Conservation (phyloP, 2,113 vertebrate genomes). For the Caracal caracal region DNA sequence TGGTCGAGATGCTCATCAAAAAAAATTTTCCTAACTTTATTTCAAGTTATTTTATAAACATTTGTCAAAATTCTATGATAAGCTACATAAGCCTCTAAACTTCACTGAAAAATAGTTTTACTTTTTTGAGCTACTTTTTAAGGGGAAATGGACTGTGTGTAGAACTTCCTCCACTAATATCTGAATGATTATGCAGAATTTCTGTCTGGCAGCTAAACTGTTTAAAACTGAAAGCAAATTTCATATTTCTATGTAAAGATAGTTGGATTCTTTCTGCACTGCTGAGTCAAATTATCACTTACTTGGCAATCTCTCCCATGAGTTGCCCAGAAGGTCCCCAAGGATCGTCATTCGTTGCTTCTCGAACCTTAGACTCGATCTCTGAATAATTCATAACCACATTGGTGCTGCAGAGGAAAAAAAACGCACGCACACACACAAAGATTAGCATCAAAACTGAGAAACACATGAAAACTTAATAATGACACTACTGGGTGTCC, state of each 20-base stretch:
- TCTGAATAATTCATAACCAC: slow-evolving; percentile 99
- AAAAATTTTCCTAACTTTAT: not conserved
- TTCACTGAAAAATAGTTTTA: not conserved
- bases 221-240: slow-evolving; percentile 76
- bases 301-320: slow-evolving; percentile 99
- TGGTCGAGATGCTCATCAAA: not conserved
- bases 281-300: slow-evolving; percentile 90
- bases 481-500: slow-evolving; percentile 85
- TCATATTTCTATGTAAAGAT: slow-evolving; percentile 80
- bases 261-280: slow-evolving; percentile 84
- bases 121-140: slow-evolving; percentile 36
- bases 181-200: slow-evolving; percentile 42
- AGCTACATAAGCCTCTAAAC: not conserved
- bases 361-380: slow-evolving; percentile 99
- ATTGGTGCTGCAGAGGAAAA: slow-evolving; percentile 94
- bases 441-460: slow-evolving; percentile 91
- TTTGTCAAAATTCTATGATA: slow-evolving; percentile 49
- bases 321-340: slow-evolving; percentile 99
- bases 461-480: slow-evolving; percentile 91
- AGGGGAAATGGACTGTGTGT: not conserved
- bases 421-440: slow-evolving; percentile 84
- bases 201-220: slow-evolving; percentile 38
- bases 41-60: slow-evolving; percentile 42
- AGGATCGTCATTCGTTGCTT: slow-evolving; percentile 99
- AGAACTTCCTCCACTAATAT: slow-evolving; percentile 48